Base-by-base conservation (phyloP, 2,797 vertebrate species). In the Orestias chungarensis region DNA sequence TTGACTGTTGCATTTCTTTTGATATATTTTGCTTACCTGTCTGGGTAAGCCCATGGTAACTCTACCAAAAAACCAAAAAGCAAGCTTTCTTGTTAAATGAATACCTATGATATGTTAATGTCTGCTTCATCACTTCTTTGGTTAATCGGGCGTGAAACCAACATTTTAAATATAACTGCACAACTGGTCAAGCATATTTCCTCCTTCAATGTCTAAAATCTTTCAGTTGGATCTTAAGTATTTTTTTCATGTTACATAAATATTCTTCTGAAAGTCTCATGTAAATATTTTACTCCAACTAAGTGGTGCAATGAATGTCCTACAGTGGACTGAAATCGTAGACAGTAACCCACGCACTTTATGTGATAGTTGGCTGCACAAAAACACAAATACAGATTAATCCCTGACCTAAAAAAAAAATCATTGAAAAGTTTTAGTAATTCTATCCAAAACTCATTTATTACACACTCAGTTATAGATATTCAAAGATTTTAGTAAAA, bases 351-450 rank as follows among this genome's bases (percentile, higher is more conserved):
- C 1, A 49, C 50, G 25, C 49, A 71, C 57, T 75, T 71, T 66
- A 29, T 71, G 52, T 31, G 64, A 62, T 43, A 47, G 29, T 66
- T 81, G 70, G 31, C 66, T 82, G 73, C 72, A 81, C 68, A 82
- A 70, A n/a, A 76, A 79, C 46, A 47, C 44, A 81, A 70, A 69
- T 69, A 14, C 66, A 55, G n/a, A 29, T 2, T 18, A 2, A 61
- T 40, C 23, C 57, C 57, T 40, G 40, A 61, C 38, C 40, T 61
- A 61, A 35, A 61, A n/a, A 61, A 35, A 61, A n/a, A 4, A 40
- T 40, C 33, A 38, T n/a, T 59, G 29, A 59, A 35, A 23, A 35
- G 31, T 35, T 59, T 59, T 31, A 57, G 31, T n/a, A n/a, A 35
- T 61, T 38, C 4, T 10, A n/a, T 14, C n/a, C 20, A 14, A n/a